Conservation (phyloP, 2,888 invertebrate genomes). For the Napeogenes sylphis region DNA sequence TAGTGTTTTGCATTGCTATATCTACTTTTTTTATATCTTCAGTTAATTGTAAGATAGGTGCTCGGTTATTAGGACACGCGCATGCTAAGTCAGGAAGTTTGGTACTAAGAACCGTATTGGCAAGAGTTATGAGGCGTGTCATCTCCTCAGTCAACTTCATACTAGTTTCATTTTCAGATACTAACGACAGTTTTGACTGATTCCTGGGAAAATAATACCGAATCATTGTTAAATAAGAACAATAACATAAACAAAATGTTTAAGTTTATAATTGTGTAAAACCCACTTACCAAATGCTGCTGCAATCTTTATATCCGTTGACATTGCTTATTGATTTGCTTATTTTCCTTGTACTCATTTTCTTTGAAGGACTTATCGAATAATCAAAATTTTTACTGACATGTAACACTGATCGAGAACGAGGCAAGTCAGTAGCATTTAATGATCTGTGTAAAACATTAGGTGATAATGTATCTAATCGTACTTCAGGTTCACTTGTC, state of each 20-base stretch:
- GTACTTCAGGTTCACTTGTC: slow-evolving; percentile 42
- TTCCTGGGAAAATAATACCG: slow-evolving; percentile 44
- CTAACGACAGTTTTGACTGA: slow-evolving; percentile 57
- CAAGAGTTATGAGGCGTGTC: slow-evolving; percentile 68
- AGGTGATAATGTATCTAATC: slow-evolving; percentile 39
- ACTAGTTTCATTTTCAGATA: slow-evolving; percentile 53
- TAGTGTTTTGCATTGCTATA: slow-evolving; percentile 38
- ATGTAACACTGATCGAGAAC: slow-evolving; percentile 64
- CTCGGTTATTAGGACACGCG: slow-evolving; percentile 41
- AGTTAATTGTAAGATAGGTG: slow-evolving; percentile 19
- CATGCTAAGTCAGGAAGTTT: slow-evolving; percentile 67
- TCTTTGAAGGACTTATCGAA: slow-evolving; percentile 50
- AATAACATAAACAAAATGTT: slow-evolving; percentile 8
- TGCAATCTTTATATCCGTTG: slow-evolving; percentile 59
- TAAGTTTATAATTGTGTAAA: slow-evolving; percentile 6
- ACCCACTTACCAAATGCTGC: slow-evolving; percentile 51
- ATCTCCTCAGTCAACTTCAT: slow-evolving; percentile 67
- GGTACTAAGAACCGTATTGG: slow-evolving; percentile 69
- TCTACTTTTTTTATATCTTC: slow-evolving; percentile 35
- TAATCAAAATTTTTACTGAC: slow-evolving; percentile 61
- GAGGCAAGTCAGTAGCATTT: slow-evolving; percentile 57
- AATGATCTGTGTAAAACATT: slow-evolving; percentile 43
- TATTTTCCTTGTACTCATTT: slow-evolving; percentile 60
- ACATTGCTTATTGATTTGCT: slow-evolving; percentile 71
- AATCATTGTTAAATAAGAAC: slow-evolving; percentile 7